Base-by-base conservation (phyloP, 2,797 vertebrate species). In the Synaphobranchus kaupii region DNA sequence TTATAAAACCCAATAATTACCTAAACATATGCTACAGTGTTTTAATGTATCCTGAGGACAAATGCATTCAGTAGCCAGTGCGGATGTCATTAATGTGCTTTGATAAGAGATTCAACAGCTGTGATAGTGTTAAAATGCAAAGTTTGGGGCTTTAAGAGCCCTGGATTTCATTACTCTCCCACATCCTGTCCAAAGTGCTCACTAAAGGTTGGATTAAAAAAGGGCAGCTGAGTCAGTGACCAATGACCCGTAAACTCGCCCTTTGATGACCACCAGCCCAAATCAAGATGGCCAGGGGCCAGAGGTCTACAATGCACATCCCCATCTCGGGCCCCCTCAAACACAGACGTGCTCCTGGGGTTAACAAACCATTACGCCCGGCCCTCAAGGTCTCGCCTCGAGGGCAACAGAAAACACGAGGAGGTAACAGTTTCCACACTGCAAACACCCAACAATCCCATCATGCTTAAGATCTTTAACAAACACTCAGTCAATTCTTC, bases 341-440 rank as follows among this genome's bases (percentile, higher is more conserved):
- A 93, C 94, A 94, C 93, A 20, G 48, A 83, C 85, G 88, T 89
- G 90, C 90, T 90, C 91, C 88, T 73, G 91, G 90, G 90, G 93
- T 94, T 94, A 95, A 95, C 94, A 68, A 86, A 76, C 71, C 91
- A 92, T 94, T 94, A 93, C 91, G 90, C 91, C 91, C 90, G 90
- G 90, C 92, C 93, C 91, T 94, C 91, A 93, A 87, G 89, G 89
- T 89, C 58, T 88, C 90, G 89, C 88, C 92, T 92, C 89, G 83
- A 91, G 71, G 47, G 20, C n/a, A 56, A 89, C 48, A 83, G 68
- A 63, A 89, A 89, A 84, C 80, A 56, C n/a, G 58, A 31, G 80
- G 90, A 25, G 88, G 88, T 88, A 76, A 89, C 86, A 83, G 15
- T 73, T 80, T 73, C 83, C 81, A 80, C 50, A 86, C 88, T 78